Base-by-base conservation (phyloP, 2,888 invertebrate genomes). In the Deroplatys truncata region DNA sequence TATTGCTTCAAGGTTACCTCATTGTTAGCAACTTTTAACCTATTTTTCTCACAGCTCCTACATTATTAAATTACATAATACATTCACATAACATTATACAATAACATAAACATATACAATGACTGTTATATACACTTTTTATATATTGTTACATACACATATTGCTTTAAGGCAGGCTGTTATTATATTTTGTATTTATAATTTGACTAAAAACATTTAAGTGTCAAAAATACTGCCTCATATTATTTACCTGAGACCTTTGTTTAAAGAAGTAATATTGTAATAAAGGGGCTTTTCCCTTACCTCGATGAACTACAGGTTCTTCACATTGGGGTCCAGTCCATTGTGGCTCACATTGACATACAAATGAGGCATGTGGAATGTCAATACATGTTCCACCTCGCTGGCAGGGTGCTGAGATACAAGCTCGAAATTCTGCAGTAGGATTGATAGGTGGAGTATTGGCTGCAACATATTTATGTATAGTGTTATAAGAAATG, bases 371-470 rank as follows among this genome's bases (percentile, higher is more conserved):
- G 7, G 96, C 95, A 90, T 96, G 96, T 84, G 95, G 96, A 91
- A 95, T 94, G 93, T 96, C 96, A 92, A 96, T 95, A 94, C 98
- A 98, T 86, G 96, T 96, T 28, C 97, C 97, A 88, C 96, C 95
- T 93, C 97, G 96, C 92, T 96, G 95, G 93, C 98, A 98, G 4
- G 98, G 98, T 89, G 95, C 88, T 35, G 97, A 97, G 92, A 95
- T 94, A 93, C 97, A 97, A 85, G 96, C 96, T 91, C 96, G 95
- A 92, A 96, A 96, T 93, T 96, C 96, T 92, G 96, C 86, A 9
- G 88, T 89, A 13, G 89, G 89, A 31, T 89, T 86, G 35, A 89
- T 82, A 2, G 89, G 89, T 28, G 89, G 87, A 25, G 84, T 89
- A 72, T 89, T 89, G 4, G 89, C 89, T 89, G 49, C 28, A 84